These are phyloP conservation scores for Drosophila nigritarsus DNA, from an alignment of 2,888 invertebrate species.

Conservation along the genomic window DNA sequence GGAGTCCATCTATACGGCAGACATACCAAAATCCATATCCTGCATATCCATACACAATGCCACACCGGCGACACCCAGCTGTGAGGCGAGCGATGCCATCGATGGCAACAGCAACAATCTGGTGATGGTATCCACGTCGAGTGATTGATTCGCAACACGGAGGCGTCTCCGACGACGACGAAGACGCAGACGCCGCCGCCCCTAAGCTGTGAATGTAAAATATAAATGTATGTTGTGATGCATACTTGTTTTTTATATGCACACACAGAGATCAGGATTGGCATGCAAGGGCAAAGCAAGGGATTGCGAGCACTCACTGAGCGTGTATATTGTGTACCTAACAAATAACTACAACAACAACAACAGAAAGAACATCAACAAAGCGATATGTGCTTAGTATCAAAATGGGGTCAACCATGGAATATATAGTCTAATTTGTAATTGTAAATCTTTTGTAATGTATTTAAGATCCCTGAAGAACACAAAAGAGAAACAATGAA, in stretches of 20 bases:
- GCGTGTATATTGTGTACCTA: constrained; percentile 59
- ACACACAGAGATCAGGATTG: constrained; percentile 22
- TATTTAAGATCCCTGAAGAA: constrained; percentile 27
- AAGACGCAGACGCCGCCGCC: constrained; percentile 32
- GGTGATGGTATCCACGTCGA: constrained; percentile 42
- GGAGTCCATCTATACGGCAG: constrained; percentile 72
- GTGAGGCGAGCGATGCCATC: constrained; percentile 57
- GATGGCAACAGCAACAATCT: constrained; percentile 44
- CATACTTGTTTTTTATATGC: constrained; percentile 47
- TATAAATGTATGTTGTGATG: constrained; percentile 47
- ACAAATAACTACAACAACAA: constrained; percentile 21
- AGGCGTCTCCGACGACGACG: constrained; percentile 20
- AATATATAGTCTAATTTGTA: constrained; percentile 56
- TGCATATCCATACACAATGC: constrained; percentile 80
- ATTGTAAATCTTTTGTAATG: constrained; percentile 45
- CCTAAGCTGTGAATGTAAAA: constrained; percentile 65
- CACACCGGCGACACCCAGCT: constrained; percentile 64
- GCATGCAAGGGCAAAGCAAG: not conserved
- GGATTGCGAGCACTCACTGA: not conserved
- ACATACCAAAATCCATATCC: constrained; percentile 81
- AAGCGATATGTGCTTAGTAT: constrained; percentile 25
- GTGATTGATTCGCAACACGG: constrained; percentile 56
- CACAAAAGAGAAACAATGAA: constrained; percentile 6
- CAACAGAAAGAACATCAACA: constrained; percentile 2
- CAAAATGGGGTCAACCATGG: constrained; percentile 23